Base-by-base conservation (phyloP, 2,888 invertebrate species). In the Cynaeus angustus region DNA sequence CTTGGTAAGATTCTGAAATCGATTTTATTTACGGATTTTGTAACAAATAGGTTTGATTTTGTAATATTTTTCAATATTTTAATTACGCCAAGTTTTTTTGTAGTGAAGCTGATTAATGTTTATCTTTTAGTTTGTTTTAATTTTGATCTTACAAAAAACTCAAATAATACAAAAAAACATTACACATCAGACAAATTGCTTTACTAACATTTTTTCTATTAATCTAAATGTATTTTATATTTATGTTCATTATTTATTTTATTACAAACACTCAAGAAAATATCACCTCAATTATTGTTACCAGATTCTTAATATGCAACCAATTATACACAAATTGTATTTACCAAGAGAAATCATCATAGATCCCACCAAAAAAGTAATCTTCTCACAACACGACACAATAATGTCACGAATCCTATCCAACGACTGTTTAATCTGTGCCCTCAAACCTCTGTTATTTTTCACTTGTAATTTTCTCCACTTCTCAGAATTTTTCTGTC, bases 401-500 rank as follows among this genome's bases (percentile, higher is more conserved):
- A 21, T 2, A 37, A 37, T 41, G 41, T 41, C 41, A 41, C 41
- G 33, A 33, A n/a, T 33, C 33, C 2, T 7, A 33, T 33, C 41
- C n/a, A 41, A 41, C 41, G 41, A 41, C 41, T 41, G 41, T 12
- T 6, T 13, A n/a, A 13, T 41, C 12, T 41, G 41, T 41, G 41
- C 41, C n/a, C 13, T 41, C 10, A 41, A n/a, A 2, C 41, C 41
- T 41, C 6, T 41, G 10, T n/a, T 41, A 10, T 12, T 41, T n/a
- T 10, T 41, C 12, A 41, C 41, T 12, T 12, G 12, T 12, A 41
- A n/a, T 41, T 41, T 41, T n/a, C 10, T 41, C 41, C 4, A 41
- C n/a, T 41, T n/a, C 6, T 41, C 12, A 1, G 10, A 12, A 41
- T 41, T 41, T 13, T 41, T 16, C 1, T 48, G 48, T 16, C n/a